phyloP scores from a whole-genome alignment of 37 sponge, comb jelly and placozoan species.

The Haliclona indistincta region DNA sequence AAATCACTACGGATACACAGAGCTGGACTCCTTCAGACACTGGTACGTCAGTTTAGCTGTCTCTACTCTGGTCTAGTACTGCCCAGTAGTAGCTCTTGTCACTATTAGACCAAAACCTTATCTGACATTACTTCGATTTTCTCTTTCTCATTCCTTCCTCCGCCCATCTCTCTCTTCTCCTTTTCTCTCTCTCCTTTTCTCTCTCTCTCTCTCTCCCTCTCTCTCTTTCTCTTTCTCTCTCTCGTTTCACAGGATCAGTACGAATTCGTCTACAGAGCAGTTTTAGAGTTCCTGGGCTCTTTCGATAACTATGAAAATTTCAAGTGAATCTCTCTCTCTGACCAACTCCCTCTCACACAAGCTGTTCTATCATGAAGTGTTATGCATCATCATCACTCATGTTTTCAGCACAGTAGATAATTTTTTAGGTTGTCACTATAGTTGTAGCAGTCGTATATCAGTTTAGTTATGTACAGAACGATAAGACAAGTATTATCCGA shows the following conservation, averaged over 20 bases:
- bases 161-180: neutral
- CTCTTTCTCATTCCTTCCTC: neutral
- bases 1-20: constrained; percentile 78
- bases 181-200: neutral
- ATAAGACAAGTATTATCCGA: too few species aligned
- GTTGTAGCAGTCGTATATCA: too few species aligned
- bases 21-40: constrained; percentile 47
- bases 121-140: neutral
- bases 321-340: too few species aligned
- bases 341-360: too few species aligned
- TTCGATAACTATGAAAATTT: constrained; percentile 72
- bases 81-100: neutral
- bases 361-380: too few species aligned
- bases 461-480: too few species aligned
- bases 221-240: constrained; percentile 1
- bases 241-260: constrained; percentile 56
- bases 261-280: constrained; percentile 69
- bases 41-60: constrained; percentile 37
- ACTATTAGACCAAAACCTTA: neutral
- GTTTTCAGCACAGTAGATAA: too few species aligned
- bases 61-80: neutral
- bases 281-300: constrained; percentile 61
- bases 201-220: constrained; percentile 10
- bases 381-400: too few species aligned
- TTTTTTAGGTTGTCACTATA: too few species aligned